These are phyloP conservation scores for Prorops nasuta DNA, from an alignment of 1,140 invertebrate genomes.

Conservation along the genomic window DNA sequence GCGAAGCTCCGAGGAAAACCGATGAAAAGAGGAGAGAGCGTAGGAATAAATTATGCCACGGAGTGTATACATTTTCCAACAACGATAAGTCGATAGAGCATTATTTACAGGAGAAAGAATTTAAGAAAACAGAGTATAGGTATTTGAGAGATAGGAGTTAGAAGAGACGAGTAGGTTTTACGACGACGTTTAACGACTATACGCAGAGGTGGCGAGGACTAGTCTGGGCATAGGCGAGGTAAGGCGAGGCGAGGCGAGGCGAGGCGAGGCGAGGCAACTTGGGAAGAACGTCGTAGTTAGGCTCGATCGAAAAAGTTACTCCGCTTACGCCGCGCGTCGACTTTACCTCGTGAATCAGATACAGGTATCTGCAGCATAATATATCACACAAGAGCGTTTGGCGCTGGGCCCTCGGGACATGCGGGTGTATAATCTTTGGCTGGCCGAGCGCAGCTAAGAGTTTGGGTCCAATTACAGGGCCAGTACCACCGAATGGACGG, in stretches of 20 bases:
- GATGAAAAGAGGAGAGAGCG: too few species aligned
- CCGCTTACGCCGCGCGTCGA: conserved; percentile 47
- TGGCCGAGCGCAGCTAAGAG: conserved; percentile 48
- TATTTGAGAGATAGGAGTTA: too few species aligned
- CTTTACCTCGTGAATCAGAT: conserved; percentile 55
- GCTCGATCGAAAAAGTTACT: conserved; percentile 39
- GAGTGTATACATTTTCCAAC: too few species aligned
- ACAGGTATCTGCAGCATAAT: conserved; percentile 54
- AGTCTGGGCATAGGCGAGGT: background rate
- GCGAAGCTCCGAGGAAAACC: too few species aligned
- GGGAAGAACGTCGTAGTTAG: conserved; percentile 11
- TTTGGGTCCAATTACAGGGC: conserved; percentile 58
- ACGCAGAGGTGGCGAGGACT: background rate
- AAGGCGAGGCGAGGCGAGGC: too few species aligned
- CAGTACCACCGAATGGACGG: conserved; percentile 53
- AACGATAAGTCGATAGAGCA: too few species aligned
- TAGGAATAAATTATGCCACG: too few species aligned
- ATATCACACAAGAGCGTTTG: conserved; percentile 54
- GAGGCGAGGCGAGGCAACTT: background rate
- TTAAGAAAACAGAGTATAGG: too few species aligned
- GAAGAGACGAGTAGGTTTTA: too few species aligned
- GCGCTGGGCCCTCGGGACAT: conserved; percentile 48
- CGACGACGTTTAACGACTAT: too few species aligned
- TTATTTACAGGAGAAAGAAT: too few species aligned
- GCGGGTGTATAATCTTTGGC: conserved; percentile 57